Evolutionary conservation across 1,140 invertebrate genomes (phyloP), one percentile per base, ranked within the genome.

Genomic region (Holcopasites calliopsidis): DNA sequence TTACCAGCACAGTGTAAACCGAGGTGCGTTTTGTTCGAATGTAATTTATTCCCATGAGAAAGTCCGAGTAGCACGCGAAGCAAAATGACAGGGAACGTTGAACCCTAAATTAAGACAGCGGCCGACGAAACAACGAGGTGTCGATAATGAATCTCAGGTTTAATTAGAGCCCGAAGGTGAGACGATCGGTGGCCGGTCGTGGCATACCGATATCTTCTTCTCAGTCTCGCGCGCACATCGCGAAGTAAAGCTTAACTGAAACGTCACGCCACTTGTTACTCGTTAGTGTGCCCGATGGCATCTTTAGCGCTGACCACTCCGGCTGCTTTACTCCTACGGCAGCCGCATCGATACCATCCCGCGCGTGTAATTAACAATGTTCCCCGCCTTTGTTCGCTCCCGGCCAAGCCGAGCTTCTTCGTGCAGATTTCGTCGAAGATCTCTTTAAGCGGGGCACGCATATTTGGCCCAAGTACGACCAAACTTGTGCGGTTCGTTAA

Each of bases 191-290:
- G 82, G 82, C 66, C 77, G 76, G 85, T 89, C 87, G 88, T 90
- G 88, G 87, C 84, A 88, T 90, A 90, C 88, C 83, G 86, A 89
- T 89, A 85, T 82, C 80, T 86, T 82, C 79, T 77, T 79, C 69
- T 57, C 70, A 68, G 78, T 66, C 72, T 73, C 73, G 80, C 52
- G 38, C 83, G 73, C 71, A 78, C 79, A 71, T 71, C 72, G 71
- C 74, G 66, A 82, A 87, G 78, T 80, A 88, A 88, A 88, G 86
- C 86, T 81, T 90, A 88, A 90, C 88, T 88, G 88, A 90, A 90
- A 89, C 87, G 88, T 90, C 87, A 90, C 88, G 87, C 84, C 88
- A 90, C 88, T 90, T 90, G 88, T 89, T 90, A 89, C 86, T 89
- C 86, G 88, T 90, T 90, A 90, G 88, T 88, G 89, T 89, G 87